phyloP scores from a whole-genome alignment of 1,140 invertebrate species.

The Drosophila sechellia region DNA sequence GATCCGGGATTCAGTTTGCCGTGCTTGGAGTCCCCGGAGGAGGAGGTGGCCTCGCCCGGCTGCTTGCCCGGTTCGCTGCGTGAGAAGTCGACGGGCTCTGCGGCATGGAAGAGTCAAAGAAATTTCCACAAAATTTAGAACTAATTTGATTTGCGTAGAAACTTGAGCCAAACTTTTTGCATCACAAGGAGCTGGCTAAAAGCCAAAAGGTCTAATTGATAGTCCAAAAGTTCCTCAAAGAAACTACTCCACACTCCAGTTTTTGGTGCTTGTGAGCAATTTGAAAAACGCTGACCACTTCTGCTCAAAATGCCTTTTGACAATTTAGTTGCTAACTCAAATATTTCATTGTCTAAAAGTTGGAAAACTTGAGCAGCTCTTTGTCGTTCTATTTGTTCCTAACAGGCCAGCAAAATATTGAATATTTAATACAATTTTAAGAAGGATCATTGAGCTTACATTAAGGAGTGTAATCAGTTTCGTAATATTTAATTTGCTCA shows the following conservation, averaged over 20 bases:
- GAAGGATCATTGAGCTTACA: too few species aligned
- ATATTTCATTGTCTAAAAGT: neutral
- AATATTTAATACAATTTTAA: too few species aligned
- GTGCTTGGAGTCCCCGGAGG: constrained; percentile 34
- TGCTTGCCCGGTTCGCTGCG: constrained; percentile 70
- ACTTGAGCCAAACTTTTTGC: constrained; percentile 61
- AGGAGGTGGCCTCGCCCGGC: constrained; percentile 37
- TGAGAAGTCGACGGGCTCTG: constrained; percentile 84
- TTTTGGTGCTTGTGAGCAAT: neutral
- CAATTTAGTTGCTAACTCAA: neutral
- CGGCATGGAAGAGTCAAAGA: constrained; percentile 26
- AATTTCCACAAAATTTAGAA: constrained; percentile 57
- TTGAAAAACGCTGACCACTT: neutral
- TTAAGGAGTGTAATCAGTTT: too few species aligned
- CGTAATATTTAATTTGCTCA: too few species aligned
- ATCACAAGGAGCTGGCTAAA: constrained; percentile 32
- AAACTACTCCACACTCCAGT: constrained; percentile 13
- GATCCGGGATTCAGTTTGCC: constrained; percentile 29
- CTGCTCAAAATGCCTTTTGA: neutral
- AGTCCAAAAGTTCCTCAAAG: constrained; percentile 45
- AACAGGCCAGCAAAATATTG: too few species aligned
- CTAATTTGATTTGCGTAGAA: constrained; percentile 70
- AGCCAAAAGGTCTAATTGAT: constrained; percentile 65
- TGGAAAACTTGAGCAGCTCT: too few species aligned
- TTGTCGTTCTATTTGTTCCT: neutral